Evolutionary conservation across 2,888 invertebrate genomes (phyloP), one percentile per base, ranked within the genome.

Genomic region (Isoperla grammatica): DNA sequence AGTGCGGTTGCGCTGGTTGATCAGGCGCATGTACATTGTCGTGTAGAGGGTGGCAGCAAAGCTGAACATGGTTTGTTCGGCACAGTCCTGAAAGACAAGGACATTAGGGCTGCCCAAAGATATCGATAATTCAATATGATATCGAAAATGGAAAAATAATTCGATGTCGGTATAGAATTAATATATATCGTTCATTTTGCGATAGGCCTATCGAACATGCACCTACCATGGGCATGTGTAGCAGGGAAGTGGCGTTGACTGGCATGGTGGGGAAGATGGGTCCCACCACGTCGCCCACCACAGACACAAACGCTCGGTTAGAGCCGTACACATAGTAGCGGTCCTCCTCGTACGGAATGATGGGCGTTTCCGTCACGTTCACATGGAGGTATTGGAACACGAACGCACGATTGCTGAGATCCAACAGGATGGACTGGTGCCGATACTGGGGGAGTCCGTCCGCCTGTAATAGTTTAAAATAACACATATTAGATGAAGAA

Each of bases 381-480:
- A 96, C 91, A 75, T 96, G 94, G 85, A 97, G 87, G 74, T 95
- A 95, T 69, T 95, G 95, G 77, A 95, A 88, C 56, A 91, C 87
- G 74, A 90, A 90, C 0, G 94, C 93, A 39, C 92, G 84, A 75
- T 89, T 95, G 65, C 94, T 95, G 61, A 98, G 80, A 79, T 97
- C 96, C 9, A 97, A 78, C 0, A 97, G 79, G 49, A 94, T 84
- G 0, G 96, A 90, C 67, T 96, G 94, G 78, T 98, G 96, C 0
- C 94, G 84, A 74, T 90, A 83, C 70, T 96, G 96, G 0, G 92
- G 90, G 1, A 96, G 77, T 11, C 97, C 97, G 74, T 97, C 95
- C 5, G 95, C 81, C 82, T 86, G 74, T n/a, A n/a, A n/a, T n/a
- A 64, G 63, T 70, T 71, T 58, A 45, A 40, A 59, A 60, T 22